Conservation (phyloP, 1,140 invertebrate genomes). For the Panagrolaimus sp. region DNA sequence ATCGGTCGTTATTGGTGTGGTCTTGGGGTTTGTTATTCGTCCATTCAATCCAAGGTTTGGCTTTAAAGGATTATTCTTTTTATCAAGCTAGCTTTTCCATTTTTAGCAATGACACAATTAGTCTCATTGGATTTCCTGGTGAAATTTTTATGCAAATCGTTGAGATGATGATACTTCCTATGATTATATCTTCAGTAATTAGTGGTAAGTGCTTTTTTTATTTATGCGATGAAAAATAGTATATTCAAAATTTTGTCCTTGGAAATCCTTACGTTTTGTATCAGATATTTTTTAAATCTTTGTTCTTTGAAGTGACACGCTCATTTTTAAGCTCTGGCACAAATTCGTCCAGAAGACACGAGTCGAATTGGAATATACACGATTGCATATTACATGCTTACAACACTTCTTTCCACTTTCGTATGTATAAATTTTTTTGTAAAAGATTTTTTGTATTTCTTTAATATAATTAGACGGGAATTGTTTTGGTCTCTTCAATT, state of each 20-base stretch:
- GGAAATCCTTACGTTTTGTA: background rate
- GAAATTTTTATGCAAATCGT: conserved; percentile 41
- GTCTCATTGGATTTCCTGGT: conserved; percentile 53
- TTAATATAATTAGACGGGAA: conserved; percentile 26
- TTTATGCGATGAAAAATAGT: no score
- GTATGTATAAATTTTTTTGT: conserved; percentile 19
- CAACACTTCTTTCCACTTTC: conserved; percentile 39
- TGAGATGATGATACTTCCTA: conserved; percentile 40
- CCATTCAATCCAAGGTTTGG: conserved; percentile 56
- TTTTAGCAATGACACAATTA: conserved; percentile 31
- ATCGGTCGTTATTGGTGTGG: conserved; percentile 73
- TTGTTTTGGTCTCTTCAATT: conserved; percentile 36
- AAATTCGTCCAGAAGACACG: conserved; percentile 45
- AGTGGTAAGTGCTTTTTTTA: conserved; percentile 16
- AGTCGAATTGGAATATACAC: conserved; percentile 40
- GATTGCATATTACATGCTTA: conserved; percentile 38
- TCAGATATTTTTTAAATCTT: conserved; percentile 11
- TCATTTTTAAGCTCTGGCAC: conserved; percentile 36
- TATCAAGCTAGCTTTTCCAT: background rate
- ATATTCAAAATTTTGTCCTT: no score
- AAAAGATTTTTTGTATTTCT: no score
- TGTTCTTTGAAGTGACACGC: background rate
- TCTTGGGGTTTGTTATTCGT: conserved; percentile 67
- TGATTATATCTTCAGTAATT: conserved; percentile 30
- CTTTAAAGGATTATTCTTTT: background rate